phyloP scores from a whole-genome alignment of 2,797 vertebrate species.

The Bradypodion ventrale region DNA sequence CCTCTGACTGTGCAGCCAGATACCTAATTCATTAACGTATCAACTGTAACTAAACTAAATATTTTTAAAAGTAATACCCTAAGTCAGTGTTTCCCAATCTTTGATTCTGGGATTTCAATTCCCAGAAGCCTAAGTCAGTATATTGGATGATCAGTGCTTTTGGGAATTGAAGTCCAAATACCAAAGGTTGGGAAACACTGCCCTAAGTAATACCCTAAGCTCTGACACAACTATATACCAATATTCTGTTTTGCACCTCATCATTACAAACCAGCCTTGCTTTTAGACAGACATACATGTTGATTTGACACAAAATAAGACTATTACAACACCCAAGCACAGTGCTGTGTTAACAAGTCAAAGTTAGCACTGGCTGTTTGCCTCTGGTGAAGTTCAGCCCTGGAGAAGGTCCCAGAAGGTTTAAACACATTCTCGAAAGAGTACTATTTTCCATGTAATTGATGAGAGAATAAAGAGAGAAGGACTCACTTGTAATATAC shows the following conservation, averaged over 20 bases:
- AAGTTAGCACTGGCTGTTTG: conserved; percentile 50
- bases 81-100: no score
- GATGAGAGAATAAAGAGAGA: conserved; percentile 13
- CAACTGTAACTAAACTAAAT: no score
- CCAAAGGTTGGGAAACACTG: no score
- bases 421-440: conserved; percentile 60
- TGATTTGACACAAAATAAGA: conserved; percentile 28
- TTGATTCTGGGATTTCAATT: no score
- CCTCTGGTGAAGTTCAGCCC: conserved; percentile 56
- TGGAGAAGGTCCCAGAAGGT: conserved; percentile 63
- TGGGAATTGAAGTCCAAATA: no score
- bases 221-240: neutral
- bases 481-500: conserved; percentile 59
- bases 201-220: neutral
- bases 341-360: conserved; percentile 30
- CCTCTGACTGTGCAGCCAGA: no score
- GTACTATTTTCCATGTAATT: conserved; percentile 59
- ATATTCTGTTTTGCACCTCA: conserved; percentile 28
- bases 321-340: conserved; percentile 55
- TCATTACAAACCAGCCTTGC: conserved; percentile 16
- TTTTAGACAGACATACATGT: conserved; percentile 33
- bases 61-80: neutral
- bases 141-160: no score
- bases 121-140: no score
- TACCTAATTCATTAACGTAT: no score